Evolutionary conservation across 2,113 vertebrate genomes (phyloP), one percentile per base, ranked within the genome.

Genomic region (Eretmochelys imbricata): DNA sequence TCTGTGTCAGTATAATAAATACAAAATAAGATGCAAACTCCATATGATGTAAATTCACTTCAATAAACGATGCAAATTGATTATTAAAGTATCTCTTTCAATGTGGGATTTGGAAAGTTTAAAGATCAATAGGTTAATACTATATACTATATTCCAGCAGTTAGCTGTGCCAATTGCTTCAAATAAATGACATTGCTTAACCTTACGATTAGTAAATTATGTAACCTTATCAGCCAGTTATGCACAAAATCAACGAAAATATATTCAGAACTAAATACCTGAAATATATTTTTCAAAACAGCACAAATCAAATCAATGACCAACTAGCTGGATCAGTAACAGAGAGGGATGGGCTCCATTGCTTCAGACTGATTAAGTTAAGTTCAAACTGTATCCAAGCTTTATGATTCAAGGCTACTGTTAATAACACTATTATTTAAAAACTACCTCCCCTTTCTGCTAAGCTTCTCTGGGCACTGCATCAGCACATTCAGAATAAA

Each of bases 21-120:
- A 55, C 31, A 93, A 92, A 94, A 93, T 80, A 94, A 97, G 76
- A 96, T 82, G 78, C 95, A 95, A 93, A 75, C 87, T 83, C 75
- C 25, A 81, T 84, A 89, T 87, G 78, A 90, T 91, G 81, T 69
- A 96, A 89, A 95, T 95, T 85, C 84, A 48, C 35, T 65, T 62
- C 59, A 93, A 89, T 51, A 93, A 72, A 55, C 46, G 49, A 80
- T 90, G 35, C 6, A 92, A 79, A 93, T 91, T 94, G 85, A 93
- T 95, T 93, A 94, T 53, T 92, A 91, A 96, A 95, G 50, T 83
- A 83, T n/a, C 62, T 84, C 9, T 91, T 48, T 4, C 19, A 95
- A 87, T 84, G 31, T 22, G 38, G 16, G 84, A 87, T 55, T 93
- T 85, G 2, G 82, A 82, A 55, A 96, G 62, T 38, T 91, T 89